Conservation (phyloP, 2,113 vertebrate genomes). For the Nothobranchius furzeri region DNA sequence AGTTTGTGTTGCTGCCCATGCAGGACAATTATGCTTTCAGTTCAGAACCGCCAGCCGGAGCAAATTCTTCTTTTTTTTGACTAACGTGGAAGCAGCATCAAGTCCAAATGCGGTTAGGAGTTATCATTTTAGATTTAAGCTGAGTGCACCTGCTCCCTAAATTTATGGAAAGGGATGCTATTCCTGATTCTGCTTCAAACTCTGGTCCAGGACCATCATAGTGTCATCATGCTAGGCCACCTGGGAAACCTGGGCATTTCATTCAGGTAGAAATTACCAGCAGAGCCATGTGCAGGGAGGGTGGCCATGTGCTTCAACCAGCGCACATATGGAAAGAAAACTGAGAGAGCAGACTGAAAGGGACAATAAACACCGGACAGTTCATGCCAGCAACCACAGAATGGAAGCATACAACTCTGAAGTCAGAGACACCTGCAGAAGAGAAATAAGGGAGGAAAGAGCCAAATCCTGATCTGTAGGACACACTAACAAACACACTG, state of each 20-base stretch:
- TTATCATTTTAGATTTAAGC: constrained; percentile 16
- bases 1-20: constrained; percentile 7
- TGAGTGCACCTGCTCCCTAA: not conserved
- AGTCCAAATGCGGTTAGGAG: not conserved
- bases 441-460: not conserved
- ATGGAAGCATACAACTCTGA: not conserved
- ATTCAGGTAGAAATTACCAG: not conserved
- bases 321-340: not conserved
- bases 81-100: not conserved
- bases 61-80: constrained; percentile 5
- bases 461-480: not conserved
- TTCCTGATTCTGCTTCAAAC: not conserved
- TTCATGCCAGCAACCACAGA: not conserved
- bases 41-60: not conserved
- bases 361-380: not conserved
- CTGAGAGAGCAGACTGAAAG: not conserved
- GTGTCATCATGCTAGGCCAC: not conserved
- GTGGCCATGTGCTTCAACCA: not conserved
- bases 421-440: not conserved
- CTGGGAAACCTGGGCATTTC: not conserved
- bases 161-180: not conserved
- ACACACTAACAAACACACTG: too few relatives aligned
- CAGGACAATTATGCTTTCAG: constrained; percentile 11
- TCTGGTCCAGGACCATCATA: not conserved
- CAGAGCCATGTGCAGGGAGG: not conserved